These are phyloP conservation scores for Epinephelus coioides DNA, from an alignment of 2,797 vertebrate species.

Conservation along the genomic window DNA sequence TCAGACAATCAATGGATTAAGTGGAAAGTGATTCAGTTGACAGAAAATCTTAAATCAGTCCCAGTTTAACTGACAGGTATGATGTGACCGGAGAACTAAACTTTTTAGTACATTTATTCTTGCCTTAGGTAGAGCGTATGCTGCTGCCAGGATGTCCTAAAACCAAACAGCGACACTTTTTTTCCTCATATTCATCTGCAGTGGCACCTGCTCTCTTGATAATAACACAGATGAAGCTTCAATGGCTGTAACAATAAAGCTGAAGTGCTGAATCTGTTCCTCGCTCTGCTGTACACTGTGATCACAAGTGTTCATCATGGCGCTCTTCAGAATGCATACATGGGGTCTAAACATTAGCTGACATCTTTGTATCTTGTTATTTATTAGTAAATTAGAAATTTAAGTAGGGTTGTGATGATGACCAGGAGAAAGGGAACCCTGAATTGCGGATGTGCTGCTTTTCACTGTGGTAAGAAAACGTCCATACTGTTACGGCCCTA, in stretches of 20 bases:
- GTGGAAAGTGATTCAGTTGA: neutral
- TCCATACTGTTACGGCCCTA: neutral
- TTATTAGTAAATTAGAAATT: too few species aligned
- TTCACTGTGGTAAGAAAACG: too few species aligned
- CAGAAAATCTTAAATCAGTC: neutral
- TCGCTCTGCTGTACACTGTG: neutral
- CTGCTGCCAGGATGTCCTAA: conserved; percentile 31
- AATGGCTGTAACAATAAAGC: neutral
- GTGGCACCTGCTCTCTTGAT: conserved; percentile 22
- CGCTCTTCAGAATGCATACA: too few species aligned
- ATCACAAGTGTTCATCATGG: too few species aligned
- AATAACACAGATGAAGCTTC: conserved; percentile 11
- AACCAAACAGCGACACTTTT: conserved; percentile 10
- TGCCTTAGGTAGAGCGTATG: conserved; percentile 7
- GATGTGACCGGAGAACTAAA: neutral
- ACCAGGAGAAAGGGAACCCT: too few species aligned
- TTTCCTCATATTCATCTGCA: conserved; percentile 16
- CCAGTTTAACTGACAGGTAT: conserved; percentile 21
- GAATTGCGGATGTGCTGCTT: too few species aligned
- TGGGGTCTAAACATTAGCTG: too few species aligned
- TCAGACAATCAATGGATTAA: neutral
- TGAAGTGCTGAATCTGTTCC: neutral
- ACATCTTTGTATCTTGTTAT: too few species aligned
- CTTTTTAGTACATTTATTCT: conserved; percentile 15
- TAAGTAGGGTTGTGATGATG: too few species aligned